Conservation (phyloP, 1,140 invertebrate genomes). For the Pristionchus pacificus region DNA sequence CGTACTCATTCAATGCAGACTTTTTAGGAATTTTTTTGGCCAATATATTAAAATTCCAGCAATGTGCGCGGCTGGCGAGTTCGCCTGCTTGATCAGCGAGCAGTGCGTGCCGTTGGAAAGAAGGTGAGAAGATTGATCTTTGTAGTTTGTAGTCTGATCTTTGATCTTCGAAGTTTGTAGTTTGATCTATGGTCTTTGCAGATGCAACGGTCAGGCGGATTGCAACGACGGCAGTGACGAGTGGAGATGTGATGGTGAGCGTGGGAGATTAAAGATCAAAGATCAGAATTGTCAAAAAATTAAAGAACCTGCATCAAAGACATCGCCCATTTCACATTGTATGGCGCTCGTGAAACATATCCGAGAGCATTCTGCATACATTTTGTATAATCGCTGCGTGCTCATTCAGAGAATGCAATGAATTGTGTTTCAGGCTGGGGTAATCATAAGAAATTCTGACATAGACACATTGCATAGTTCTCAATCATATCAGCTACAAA, state of each 20-base stretch:
- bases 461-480: too few species aligned
- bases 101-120: conserved; percentile 51
- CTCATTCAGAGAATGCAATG: too few species aligned
- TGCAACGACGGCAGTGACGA: not conserved
- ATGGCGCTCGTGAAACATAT: too few species aligned
- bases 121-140: conserved; percentile 49
- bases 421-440: too few species aligned
- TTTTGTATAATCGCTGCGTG: not conserved
- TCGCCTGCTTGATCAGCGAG: conserved; percentile 50
- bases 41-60: too few species aligned
- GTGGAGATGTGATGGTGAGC: not conserved
- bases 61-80: conserved; percentile 49
- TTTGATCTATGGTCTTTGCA: not conserved
- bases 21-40: too few species aligned
- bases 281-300: conserved; percentile 28
- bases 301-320: too few species aligned
- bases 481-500: too few species aligned
- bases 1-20: too few species aligned
- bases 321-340: too few species aligned
- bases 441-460: too few species aligned
- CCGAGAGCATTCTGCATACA: not conserved
- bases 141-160: conserved; percentile 55
- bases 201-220: not conserved
- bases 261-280: not conserved
- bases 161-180: conserved; percentile 47